Conservation (phyloP, 2,888 invertebrate species). For the Drosophila neotestacea region DNA sequence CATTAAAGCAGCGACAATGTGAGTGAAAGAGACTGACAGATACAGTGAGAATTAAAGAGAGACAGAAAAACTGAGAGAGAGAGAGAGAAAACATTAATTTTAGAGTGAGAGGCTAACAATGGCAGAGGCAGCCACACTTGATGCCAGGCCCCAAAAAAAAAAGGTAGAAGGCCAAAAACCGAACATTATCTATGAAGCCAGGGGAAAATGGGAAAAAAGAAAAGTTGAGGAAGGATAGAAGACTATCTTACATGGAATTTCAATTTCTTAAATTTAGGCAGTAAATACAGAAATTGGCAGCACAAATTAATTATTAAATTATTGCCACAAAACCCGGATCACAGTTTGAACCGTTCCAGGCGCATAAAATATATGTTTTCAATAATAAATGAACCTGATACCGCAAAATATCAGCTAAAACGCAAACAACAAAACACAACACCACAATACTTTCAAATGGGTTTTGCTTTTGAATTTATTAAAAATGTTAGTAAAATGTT, state of each 20-base stretch:
- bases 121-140: slow-evolving; percentile 31
- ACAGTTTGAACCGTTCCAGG: neutral
- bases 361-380: neutral
- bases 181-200: neutral
- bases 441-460: neutral
- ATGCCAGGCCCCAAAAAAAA: slow-evolving; percentile 6
- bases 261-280: slow-evolving; percentile 32
- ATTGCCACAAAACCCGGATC: neutral
- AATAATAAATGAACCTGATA: slow-evolving; percentile 3
- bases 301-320: slow-evolving; percentile 6
- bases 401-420: neutral
- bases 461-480: neutral
- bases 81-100: neutral
- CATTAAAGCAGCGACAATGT: slow-evolving; percentile 20
- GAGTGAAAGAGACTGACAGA: neutral
- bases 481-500: neutral
- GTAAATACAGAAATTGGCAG: neutral
- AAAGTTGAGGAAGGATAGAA: no score
- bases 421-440: neutral
- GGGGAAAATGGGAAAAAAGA: neutral
- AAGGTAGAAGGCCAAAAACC: slow-evolving; percentile 21
- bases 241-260: slow-evolving; percentile 28
- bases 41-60: neutral
- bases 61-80: slow-evolving; percentile 3
- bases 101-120: slow-evolving; percentile 13